Percentiles rank a stretch among this genome's conserved stretches.
phyloP scores from a whole-genome alignment of 2,797 vertebrate species.

The Fringilla coelebs region DNA sequence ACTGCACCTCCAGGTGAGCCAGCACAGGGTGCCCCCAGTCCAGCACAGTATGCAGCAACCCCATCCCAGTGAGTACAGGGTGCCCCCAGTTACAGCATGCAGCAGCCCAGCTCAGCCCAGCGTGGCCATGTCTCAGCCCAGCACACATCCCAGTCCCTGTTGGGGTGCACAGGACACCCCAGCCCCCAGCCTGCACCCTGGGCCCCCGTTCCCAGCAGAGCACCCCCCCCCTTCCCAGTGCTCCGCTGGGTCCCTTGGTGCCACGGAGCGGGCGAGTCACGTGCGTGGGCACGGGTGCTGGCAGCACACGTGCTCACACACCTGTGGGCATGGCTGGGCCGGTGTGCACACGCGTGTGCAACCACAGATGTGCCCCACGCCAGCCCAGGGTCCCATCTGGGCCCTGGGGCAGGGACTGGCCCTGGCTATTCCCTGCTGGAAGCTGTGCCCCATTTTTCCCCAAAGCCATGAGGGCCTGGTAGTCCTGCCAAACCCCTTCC shows the following conservation, averaged over 20 bases:
- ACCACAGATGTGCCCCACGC: not conserved
- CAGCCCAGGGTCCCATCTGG: not conserved
- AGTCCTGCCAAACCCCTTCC: not conserved
- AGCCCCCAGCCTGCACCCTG: not conserved
- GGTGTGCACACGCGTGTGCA: not conserved
- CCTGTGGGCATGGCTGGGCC: fast-evolving
- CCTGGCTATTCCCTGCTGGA: not conserved
- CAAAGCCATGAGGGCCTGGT: not conserved
- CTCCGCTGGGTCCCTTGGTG: not conserved
- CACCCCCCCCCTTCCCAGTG: not conserved
- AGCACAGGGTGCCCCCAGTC: not conserved
- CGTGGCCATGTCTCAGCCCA: fast-evolving
- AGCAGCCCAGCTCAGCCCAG: not conserved
- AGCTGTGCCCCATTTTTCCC: too few relatives aligned
- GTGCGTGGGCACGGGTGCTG: fast-evolving
- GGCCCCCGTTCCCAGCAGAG: fast-evolving
- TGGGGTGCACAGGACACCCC: not conserved
- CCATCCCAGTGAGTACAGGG: too few relatives aligned
- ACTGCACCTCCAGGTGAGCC: not conserved
- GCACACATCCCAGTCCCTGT: not conserved
- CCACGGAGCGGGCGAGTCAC: fast-evolving
- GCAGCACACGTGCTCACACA: fast-evolving
- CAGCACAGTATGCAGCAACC: not conserved
- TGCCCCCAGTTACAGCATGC: too few relatives aligned
- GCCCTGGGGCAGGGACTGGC: not conserved